Evolutionary conservation across 2,888 invertebrate species (phyloP).

Genomic region (Diabrotica balteata): DNA sequence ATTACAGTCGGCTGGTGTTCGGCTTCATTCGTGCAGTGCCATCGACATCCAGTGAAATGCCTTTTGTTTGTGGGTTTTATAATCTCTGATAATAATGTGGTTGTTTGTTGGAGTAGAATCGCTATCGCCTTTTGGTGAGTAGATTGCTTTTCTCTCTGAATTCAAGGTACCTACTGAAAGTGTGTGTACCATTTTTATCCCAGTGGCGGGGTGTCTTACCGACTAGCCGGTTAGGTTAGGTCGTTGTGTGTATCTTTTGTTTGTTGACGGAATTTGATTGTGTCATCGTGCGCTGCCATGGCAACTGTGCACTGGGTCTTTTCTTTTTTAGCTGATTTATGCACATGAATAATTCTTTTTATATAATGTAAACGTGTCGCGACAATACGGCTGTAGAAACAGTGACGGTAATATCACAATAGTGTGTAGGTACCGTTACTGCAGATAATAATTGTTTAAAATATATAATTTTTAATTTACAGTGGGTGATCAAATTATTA

Average conservation of each 20-base stretch:
- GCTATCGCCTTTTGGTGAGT: conserved; percentile 21
- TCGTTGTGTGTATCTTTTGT: conserved; percentile 7
- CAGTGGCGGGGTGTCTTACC: conserved; percentile 3
- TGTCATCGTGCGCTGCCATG: conserved; percentile 10
- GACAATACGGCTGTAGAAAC: no score
- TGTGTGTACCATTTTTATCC: conserved; percentile 6
- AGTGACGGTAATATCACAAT: no score
- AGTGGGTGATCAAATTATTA: no score
- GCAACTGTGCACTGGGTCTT: conserved; percentile 4
- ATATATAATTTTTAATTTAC: no score
- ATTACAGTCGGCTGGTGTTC: conserved; percentile 9
- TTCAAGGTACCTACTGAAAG: not conserved
- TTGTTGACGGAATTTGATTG: conserved; percentile 5
- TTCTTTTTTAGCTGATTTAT: no score
- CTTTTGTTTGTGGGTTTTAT: conserved; percentile 14
- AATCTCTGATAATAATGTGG: conserved; percentile 21
- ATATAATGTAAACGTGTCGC: no score
- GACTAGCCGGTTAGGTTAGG: conserved; percentile 19
- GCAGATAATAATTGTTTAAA: no score
- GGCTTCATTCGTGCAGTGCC: conserved; percentile 9
- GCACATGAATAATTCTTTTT: no score
- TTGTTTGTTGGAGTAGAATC: conserved; percentile 13
- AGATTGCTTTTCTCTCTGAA: not conserved
- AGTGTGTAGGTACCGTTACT: no score
- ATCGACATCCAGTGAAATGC: conserved; percentile 12